Base-by-base conservation (phyloP, 2,888 invertebrate genomes). In the Caenorhabditis sp. region DNA sequence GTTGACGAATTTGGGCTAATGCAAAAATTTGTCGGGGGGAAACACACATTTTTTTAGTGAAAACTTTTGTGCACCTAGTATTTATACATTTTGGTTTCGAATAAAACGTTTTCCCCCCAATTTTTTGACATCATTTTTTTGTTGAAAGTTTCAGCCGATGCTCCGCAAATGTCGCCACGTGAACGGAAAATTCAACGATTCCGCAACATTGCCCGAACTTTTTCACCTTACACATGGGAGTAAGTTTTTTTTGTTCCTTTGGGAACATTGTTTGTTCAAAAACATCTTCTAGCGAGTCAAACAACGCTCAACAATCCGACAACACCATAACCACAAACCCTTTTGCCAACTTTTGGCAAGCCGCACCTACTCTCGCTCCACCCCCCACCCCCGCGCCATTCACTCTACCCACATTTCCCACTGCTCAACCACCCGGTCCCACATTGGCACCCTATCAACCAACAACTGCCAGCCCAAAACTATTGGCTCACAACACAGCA, bases 401-500 rank as follows among this genome's bases (percentile, higher is more conserved):
- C 58, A 70, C 72, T 1, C 60, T 69, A 43, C 61, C 73, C 61
- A 68, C 73, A 6, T 55, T 69, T n/a, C 61, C 67, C n/a, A 69
- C 74, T 8, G 24, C 58, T 1, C 50, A 62, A 17, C 66, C 67
- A 24, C 6, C 43, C 10, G 69, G 69, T 23, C 69, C 69, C 0
- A 74, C 74, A 17, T 36, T 74, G 10, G 69, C 62, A 24, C 74
- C 75, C 12, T 65, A 62, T n/a, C 21, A 62, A 14, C 75, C 70
- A 4, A 75, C 75, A 0, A 75, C 70, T 3, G 67, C 75, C 17
- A 68, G 67, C 54, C 76, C 79, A 0, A 72, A 79, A 24, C 65
- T 79, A 10, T 57, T 79, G 26, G 79, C 79, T 58, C 79, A 79
- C 63, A 79, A 79, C 54, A 68, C 79, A 24, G 79, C 77, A n/a